These are phyloP conservation scores for Dipus sagitta DNA, from an alignment of 2,797 vertebrate species.

Conservation along the genomic window DNA sequence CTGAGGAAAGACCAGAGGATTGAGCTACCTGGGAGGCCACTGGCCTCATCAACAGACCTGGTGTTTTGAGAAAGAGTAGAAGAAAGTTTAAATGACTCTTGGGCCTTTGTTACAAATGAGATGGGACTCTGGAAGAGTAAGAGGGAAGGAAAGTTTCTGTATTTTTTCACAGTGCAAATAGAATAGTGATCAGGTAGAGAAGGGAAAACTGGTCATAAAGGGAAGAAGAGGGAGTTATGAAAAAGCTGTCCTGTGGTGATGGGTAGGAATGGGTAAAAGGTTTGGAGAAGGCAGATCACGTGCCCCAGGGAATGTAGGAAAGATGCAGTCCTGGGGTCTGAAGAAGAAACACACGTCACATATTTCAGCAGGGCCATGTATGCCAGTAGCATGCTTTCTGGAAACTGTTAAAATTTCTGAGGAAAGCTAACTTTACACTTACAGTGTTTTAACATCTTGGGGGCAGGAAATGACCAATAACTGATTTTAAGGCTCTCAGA, in stretches of 20 bases:
- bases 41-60: background rate
- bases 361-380: background rate
- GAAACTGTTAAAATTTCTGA: conserved; percentile 48
- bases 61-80: background rate
- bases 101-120: background rate
- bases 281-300: background rate
- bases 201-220: background rate
- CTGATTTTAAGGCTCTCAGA: conserved; percentile 34
- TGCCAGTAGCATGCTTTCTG: background rate
- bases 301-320: accelerated
- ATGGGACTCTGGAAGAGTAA: background rate
- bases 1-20: background rate
- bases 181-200: background rate
- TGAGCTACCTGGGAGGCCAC: background rate
- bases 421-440: conserved; percentile 52
- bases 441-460: conserved; percentile 58
- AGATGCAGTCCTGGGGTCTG: background rate
- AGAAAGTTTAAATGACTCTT: background rate
- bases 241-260: background rate
- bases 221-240: background rate
- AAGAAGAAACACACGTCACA: background rate
- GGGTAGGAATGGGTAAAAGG: background rate
- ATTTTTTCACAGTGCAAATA: background rate
- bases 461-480: conserved; percentile 56
- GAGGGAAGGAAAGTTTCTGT: background rate